Percentiles rank a stretch among this genome's conserved stretches.
Evolutionary conservation across 2,797 vertebrate genomes (phyloP).

Genomic region (Acanthis flammea): DNA sequence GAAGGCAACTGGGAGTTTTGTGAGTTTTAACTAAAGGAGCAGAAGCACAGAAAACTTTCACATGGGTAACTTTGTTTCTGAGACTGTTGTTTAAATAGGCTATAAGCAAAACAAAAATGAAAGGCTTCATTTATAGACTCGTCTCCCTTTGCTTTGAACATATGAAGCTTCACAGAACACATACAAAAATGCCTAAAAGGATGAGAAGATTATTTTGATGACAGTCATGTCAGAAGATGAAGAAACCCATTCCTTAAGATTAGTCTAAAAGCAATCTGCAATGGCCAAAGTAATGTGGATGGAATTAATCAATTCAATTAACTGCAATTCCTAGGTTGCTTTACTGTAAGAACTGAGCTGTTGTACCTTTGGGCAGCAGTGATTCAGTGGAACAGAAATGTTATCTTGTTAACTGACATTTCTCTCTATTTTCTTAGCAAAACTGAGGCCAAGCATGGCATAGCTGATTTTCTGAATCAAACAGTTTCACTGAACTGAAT

Average conservation of each 20-base stretch:
- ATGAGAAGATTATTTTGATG: neutral
- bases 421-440: neutral
- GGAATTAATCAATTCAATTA: neutral
- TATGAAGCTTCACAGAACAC: neutral
- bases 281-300: neutral
- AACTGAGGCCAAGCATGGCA: neutral
- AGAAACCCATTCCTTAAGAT: neutral
- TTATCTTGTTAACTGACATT: neutral
- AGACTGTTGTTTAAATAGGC: neutral
- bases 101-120: conserved; percentile 10
- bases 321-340: neutral
- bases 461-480: neutral
- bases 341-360: neutral
- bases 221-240: neutral
- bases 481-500: neutral
- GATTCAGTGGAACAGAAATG: neutral
- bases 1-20: neutral
- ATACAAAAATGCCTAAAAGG: neutral
- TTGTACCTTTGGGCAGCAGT: neutral
- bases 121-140: neutral
- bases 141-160: neutral
- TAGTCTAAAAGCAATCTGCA: neutral
- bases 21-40: neutral
- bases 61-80: neutral
- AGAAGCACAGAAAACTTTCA: neutral